phyloP scores from a whole-genome alignment of 1,140 invertebrate genomes.

The Limonius californicus region DNA sequence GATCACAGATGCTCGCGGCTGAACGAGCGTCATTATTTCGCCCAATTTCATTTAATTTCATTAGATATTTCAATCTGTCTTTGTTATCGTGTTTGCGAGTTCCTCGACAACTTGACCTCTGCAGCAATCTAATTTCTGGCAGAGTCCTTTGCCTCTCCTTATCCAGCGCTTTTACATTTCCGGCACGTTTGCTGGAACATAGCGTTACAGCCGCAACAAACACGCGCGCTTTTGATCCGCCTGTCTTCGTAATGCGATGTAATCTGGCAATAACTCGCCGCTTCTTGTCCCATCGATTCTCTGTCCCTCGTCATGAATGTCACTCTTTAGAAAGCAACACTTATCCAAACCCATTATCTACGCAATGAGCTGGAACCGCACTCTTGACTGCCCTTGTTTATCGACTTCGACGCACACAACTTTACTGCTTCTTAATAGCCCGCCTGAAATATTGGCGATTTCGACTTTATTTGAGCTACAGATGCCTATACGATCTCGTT shows the following conservation, averaged over 20 bases:
- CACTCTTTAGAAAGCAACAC: constrained; percentile 2
- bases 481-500: constrained; percentile 12
- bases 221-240: constrained; percentile 9
- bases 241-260: constrained; percentile 13
- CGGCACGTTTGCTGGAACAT: constrained; percentile 22
- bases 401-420: constrained; percentile 6
- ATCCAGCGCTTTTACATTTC: constrained; percentile 25
- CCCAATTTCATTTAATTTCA: constrained; percentile 38
- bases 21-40: constrained; percentile 31
- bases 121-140: constrained; percentile 26
- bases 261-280: constrained; percentile 17
- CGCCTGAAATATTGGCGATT: constrained; percentile 6
- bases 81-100: constrained; percentile 25
- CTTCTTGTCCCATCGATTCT: constrained; percentile 11
- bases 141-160: constrained; percentile 22
- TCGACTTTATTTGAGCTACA: constrained; percentile 22
- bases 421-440: constrained; percentile 11
- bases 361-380: constrained; percentile 12
- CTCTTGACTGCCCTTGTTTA: constrained; percentile 17
- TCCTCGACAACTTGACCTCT: constrained; percentile 24
- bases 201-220: constrained; percentile 8
- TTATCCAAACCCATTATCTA: constrained; percentile 17
- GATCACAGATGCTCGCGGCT: constrained; percentile 25
- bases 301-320: constrained; percentile 1
- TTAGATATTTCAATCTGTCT: constrained; percentile 35